These are phyloP conservation scores for Pantherophis alleghaniensis DNA, from an alignment of 2,797 vertebrate genomes.

Conservation along the genomic window DNA sequence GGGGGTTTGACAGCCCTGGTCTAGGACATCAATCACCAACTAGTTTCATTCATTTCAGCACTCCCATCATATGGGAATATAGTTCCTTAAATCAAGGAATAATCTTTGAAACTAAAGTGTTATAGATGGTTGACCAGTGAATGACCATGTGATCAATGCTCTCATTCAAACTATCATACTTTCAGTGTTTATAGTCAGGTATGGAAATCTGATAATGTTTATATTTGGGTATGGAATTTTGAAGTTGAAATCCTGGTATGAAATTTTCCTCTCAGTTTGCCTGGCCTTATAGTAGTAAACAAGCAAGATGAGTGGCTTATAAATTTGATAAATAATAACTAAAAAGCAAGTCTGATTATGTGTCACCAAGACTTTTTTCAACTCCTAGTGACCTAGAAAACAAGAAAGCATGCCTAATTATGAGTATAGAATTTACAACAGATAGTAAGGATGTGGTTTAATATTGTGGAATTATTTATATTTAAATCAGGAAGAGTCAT, in stretches of 20 bases:
- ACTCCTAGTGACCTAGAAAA: background rate
- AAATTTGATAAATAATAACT: background rate
- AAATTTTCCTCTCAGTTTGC: background rate
- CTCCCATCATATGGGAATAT: background rate
- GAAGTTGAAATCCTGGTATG: background rate
- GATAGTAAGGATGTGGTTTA: background rate
- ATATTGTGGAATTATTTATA: background rate
- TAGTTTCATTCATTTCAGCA: background rate
- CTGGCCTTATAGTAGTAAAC: background rate
- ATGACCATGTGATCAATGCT: background rate
- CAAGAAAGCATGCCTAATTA: background rate
- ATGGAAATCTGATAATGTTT: background rate
- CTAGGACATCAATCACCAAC: background rate
- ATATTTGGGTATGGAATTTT: background rate
- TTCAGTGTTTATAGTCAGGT: background rate
- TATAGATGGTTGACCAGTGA: background rate
- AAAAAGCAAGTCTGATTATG: background rate
- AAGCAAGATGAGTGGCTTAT: background rate
- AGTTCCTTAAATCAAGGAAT: background rate
- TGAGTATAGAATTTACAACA: background rate
- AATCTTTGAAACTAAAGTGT: background rate
- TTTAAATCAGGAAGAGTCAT: background rate
- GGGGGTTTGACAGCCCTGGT: no score
- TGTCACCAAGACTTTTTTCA: background rate
- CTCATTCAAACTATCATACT: background rate